These are phyloP conservation scores for Sitobion miscanthi DNA, from an alignment of 1,140 invertebrate genomes.

Conservation along the genomic window DNA sequence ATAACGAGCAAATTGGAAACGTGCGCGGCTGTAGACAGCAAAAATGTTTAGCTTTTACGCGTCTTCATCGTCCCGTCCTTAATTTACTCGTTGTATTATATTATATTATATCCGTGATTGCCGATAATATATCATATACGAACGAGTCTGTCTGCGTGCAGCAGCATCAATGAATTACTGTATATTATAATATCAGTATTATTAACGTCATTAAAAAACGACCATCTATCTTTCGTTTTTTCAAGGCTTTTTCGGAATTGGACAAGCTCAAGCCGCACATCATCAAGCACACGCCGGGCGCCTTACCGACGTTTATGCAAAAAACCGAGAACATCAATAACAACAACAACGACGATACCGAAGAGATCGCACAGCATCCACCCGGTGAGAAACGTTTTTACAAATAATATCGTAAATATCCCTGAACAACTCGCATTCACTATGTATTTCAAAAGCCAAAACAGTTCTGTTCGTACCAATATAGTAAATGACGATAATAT, in stretches of 20 bases:
- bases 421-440: neutral
- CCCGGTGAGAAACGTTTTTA: slow-evolving; percentile 53
- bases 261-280: slow-evolving; percentile 73
- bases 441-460: neutral
- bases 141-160: neutral
- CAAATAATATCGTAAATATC: neutral
- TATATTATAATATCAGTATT: neutral
- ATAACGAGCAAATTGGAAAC: neutral
- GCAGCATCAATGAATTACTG: neutral
- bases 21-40: neutral
- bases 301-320: slow-evolving; percentile 63
- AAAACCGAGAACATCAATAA: slow-evolving; percentile 66
- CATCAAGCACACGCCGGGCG: slow-evolving; percentile 73
- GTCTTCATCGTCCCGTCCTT: neutral
- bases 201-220: neutral
- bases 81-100: neutral
- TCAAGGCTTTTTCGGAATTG: slow-evolving; percentile 72
- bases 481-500: neutral
- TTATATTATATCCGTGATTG: neutral
- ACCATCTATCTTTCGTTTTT: slow-evolving; percentile 1
- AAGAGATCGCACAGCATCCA: slow-evolving; percentile 55
- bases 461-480: neutral
- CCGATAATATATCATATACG: neutral
- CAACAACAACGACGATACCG: slow-evolving; percentile 58
- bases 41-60: neutral